Base-by-base conservation (phyloP, 2,113 vertebrate genomes). In the Platanista minor region DNA sequence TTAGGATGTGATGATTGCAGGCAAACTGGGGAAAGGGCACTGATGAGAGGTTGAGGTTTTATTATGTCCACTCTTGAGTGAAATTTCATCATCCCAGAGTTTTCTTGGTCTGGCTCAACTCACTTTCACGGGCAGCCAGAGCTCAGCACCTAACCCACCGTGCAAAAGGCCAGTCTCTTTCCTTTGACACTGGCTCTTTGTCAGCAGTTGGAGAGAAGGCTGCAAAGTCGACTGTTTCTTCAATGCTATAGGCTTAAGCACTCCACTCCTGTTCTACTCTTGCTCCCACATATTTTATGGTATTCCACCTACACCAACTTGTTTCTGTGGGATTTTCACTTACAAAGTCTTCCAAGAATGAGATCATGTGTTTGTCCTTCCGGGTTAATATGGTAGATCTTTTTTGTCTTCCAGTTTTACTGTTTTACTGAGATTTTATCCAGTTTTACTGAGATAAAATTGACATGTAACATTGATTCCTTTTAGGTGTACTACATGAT, bases 51-150 rank as follows among this genome's bases (percentile, higher is more conserved):
- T 31, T 41, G 33, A 85, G 33, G 52, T 78, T 96, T 96, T 31
- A 74, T 59, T 77, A 72, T 52, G 39, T 64, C 46, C 61, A 94
- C 71, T 77, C 61, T 62, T 49, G 75, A 90, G 41, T 74, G 66
- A 59, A 57, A 81, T 94, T 86, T 94, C 64, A 74, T 72, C n/a
- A 0, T 77, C 41, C 36, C 67, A 59, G 93, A 66, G 39, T 93
- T 77, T 92, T 84, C n/a, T 83, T 91, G 91, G 41, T 91, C 72
- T 91, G 72, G 43, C 46, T 97, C 49, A 94, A 29, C 27, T 97
- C 54, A 74, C 4, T 20, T 29, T 43, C 77, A 49, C 14, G 17
- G 57, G 49, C 27, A 89, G 46, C 57, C 80, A 61, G 90, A 97
- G 80, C 39, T 94, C 82, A 78, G 67, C 89, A 86, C 82, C 62